phyloP scores from a whole-genome alignment of 2,888 invertebrate species.

The Drosophila rubida region DNA sequence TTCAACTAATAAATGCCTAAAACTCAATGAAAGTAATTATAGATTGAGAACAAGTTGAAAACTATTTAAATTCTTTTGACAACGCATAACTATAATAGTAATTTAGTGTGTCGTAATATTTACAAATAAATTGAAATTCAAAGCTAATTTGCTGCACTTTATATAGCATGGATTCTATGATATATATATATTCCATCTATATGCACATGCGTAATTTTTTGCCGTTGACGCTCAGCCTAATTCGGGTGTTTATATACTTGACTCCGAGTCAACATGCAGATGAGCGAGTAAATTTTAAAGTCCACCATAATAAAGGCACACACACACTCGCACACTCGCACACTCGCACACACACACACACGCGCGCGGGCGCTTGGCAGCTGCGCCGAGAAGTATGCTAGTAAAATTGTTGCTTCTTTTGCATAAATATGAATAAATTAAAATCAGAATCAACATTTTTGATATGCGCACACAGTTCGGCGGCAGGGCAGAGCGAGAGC shows the following conservation, averaged over 20 bases:
- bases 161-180: no score
- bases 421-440: conserved; percentile 81
- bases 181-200: not conserved
- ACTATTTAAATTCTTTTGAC: no score
- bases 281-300: conserved; percentile 48
- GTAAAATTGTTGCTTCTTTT: conserved; percentile 73
- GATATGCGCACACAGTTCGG: conserved; percentile 56
- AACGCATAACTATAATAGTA: no score
- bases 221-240: conserved; percentile 1
- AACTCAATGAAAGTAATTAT: no score
- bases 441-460: conserved; percentile 76
- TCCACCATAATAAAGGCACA: conserved; percentile 49
- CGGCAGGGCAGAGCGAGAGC: not conserved
- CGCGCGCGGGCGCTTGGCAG: conserved; percentile 11
- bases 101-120: no score
- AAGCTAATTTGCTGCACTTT: no score
- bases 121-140: no score
- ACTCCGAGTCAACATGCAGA: conserved; percentile 14
- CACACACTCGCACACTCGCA: conserved; percentile 4
- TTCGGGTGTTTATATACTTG: conserved; percentile 7
- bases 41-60: no score
- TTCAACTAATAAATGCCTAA: no score
- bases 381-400: conserved; percentile 63
- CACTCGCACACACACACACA: conserved; percentile 8
- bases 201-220: not conserved